phyloP scores from a whole-genome alignment of 2,113 vertebrate species.

The Grammomys dolichurus region DNA sequence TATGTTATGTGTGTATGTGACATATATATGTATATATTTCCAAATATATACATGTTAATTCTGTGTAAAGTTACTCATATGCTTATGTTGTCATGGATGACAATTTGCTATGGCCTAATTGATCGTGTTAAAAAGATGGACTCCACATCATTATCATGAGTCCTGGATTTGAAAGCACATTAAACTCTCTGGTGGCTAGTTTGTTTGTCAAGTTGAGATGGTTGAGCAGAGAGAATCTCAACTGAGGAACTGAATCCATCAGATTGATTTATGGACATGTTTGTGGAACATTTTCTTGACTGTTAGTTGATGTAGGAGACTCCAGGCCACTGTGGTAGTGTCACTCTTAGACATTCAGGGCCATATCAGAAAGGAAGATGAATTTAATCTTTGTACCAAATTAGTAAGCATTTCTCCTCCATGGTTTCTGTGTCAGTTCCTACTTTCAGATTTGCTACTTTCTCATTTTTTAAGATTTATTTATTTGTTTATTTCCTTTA shows the following conservation, averaged over 20 bases:
- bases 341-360: background rate
- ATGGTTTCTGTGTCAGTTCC: background rate
- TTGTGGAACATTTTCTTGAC: background rate
- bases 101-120: background rate
- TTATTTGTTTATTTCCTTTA: too few relatives aligned
- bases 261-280: background rate
- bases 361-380: background rate
- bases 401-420: background rate
- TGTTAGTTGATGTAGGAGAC: background rate
- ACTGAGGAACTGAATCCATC: background rate
- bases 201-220: background rate
- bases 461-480: background rate
- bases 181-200: background rate
- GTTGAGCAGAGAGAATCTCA: background rate
- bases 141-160: background rate
- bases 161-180: conserved; percentile 29
- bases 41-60: background rate
- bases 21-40: background rate
- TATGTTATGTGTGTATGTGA: too few relatives aligned
- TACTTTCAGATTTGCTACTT: background rate
- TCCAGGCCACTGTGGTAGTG: background rate
- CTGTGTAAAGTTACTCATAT: background rate
- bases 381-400: background rate
- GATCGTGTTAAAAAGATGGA: background rate
- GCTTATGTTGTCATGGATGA: background rate